Conservation (phyloP, 2,888 invertebrate species). For the Odontocolon sp. region DNA sequence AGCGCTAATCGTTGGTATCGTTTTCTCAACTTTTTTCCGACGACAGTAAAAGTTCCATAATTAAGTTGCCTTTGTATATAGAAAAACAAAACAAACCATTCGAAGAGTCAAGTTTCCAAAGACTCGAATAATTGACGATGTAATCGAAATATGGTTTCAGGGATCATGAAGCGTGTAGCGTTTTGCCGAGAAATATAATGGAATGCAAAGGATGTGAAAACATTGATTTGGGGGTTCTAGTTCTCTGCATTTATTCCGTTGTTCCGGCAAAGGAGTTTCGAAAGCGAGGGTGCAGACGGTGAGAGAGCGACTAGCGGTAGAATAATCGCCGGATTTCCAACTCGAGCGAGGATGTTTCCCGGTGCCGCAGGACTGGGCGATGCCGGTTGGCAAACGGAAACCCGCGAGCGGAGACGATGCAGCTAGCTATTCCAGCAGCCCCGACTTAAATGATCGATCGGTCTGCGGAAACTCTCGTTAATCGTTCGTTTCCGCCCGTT, state of each 20-base stretch:
- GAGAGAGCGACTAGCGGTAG: conserved; percentile 20
- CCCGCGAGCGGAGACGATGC: conserved; percentile 3
- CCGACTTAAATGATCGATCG: conserved; percentile 70
- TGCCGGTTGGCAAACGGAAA: conserved; percentile 43
- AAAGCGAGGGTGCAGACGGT: neutral
- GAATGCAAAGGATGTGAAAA: neutral
- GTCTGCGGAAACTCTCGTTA: conserved; percentile 72
- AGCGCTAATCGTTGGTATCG: no score
- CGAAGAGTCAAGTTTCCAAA: neutral
- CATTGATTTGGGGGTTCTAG: neutral
- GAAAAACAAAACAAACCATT: no score
- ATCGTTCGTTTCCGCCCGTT: conserved; percentile 69
- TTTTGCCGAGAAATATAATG: conserved; percentile 6
- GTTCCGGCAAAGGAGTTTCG: neutral
- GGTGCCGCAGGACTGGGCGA: neutral
- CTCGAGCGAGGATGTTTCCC: conserved; percentile 42
- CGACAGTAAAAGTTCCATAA: no score
- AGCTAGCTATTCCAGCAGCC: conserved; percentile 10
- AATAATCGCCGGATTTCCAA: conserved; percentile 51
- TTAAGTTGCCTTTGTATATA: no score
- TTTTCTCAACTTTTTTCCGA: no score
- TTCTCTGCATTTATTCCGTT: neutral
- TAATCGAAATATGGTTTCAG: no score
- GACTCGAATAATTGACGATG: neutral
- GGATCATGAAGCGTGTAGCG: no score